Percentiles rank a stretch among this genome's conserved stretches.
Evolutionary conservation across 2,113 vertebrate genomes (phyloP).

Genomic region (Chaetura pelagica): DNA sequence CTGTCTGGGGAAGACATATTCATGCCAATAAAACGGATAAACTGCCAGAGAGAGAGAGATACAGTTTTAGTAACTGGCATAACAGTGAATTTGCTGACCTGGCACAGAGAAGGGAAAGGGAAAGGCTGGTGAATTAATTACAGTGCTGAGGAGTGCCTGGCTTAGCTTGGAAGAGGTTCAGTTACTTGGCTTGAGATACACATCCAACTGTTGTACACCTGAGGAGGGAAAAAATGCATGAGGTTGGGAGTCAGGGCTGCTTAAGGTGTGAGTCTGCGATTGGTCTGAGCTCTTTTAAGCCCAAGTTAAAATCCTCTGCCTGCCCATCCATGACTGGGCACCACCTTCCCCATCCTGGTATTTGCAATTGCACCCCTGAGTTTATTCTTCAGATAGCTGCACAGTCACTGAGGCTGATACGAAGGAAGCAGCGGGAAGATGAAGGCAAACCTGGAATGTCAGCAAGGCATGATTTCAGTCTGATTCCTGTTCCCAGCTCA

Average conservation of each 20-base stretch:
- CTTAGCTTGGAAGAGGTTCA: slow-evolving; percentile 19
- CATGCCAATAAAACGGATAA: slow-evolving; percentile 3
- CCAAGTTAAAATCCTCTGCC: background rate
- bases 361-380: background rate
- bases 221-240: background rate
- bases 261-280: background rate
- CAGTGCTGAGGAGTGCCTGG: slow-evolving; percentile 3
- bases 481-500: background rate
- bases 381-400: background rate
- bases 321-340: background rate
- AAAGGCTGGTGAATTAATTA: slow-evolving; percentile 40
- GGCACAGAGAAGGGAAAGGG: background rate
- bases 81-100: slow-evolving; percentile 46
- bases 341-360: background rate
- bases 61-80: slow-evolving; percentile 47
- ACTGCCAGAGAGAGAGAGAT: background rate
- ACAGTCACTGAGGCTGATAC: background rate
- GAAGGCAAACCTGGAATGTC: rapidly evolving
- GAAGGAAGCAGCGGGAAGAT: background rate
- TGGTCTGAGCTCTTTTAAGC: background rate
- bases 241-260: background rate
- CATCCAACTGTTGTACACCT: background rate
- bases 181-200: background rate
- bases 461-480: background rate
- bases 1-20: background rate